phyloP scores from a whole-genome alignment of 2,888 invertebrate genomes.

The Eueremaeus valkanovi region DNA sequence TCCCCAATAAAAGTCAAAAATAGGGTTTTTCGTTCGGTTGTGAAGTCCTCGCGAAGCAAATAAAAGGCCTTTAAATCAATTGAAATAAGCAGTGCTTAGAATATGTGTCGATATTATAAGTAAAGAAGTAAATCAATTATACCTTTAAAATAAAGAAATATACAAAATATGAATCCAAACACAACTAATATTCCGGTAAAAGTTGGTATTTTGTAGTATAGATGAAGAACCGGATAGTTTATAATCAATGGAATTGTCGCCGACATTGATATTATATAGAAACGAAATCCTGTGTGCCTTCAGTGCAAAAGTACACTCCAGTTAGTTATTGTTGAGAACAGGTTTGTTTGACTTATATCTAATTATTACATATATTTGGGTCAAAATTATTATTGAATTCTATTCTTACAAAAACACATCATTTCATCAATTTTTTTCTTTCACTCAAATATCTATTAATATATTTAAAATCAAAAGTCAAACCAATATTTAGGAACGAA shows the following conservation, averaged over 20 bases:
- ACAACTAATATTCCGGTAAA: slow-evolving; percentile 37
- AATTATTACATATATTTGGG: no score
- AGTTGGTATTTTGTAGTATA: slow-evolving; percentile 18
- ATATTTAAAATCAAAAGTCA: neutral
- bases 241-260: slow-evolving; percentile 12
- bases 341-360: no score
- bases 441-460: neutral
- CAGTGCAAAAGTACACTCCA: no score
- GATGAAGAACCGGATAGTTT: slow-evolving; percentile 8
- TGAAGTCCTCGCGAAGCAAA: slow-evolving; percentile 52
- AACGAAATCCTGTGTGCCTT: slow-evolving; percentile 55
- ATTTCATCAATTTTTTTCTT: neutral
- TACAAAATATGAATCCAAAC: slow-evolving; percentile 38
- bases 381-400: no score
- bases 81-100: no score
- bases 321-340: no score
- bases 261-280: slow-evolving; percentile 39
- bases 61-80: slow-evolving; percentile 40
- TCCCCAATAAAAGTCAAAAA: slow-evolving; percentile 60
- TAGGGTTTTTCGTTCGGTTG: slow-evolving; percentile 52
- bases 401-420: no score
- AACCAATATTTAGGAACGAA: slow-evolving; percentile 54
- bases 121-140: slow-evolving; percentile 37
- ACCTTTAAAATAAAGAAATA: slow-evolving; percentile 46
- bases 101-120: no score